Base-by-base conservation (phyloP, 2,888 invertebrate genomes). In the Aethes cnicana region DNA sequence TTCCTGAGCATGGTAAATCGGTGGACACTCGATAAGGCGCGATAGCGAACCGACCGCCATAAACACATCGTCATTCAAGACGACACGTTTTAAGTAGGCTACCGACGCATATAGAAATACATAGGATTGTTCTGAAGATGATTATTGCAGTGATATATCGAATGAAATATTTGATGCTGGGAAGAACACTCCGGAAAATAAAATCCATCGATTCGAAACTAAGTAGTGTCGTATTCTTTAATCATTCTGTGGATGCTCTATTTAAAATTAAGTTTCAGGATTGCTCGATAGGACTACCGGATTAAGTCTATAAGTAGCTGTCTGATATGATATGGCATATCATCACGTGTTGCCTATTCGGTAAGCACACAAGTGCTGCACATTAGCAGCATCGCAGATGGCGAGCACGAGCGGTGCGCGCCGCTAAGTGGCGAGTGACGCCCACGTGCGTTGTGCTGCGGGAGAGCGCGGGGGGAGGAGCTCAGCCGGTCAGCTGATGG, bases 11-110 rank as follows among this genome's bases (percentile, higher is more conserved):
- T 20, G 11, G 12, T 23, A 36, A 36, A 36, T 36, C 21, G n/a
- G 28, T 28, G 28, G 28, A 9, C 14, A 8, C 2, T 35, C 21
- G 47, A 49, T 49, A 49, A 49, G 49, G 35, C 30, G 23, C 48
- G 49, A 49, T 36, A 28, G 28, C 21, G 23, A 11, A 8, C 11
- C 14, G n/a, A 21, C 7, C 14, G 8, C 42, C 35, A 49, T 49
- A 49, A 43, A 36, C 28, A 36, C 42, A 42, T 43, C 43, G 49
- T 43, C 42, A 35, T 49, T 28, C 50, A 36, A 43, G 39, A 47
- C 23, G 39, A n/a, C 37, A 28, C 28, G 23, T 5, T n/a, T 9
- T 3, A 26, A 9, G 12, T 5, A 6, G 18, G 11, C 9, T 18
- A 6, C 11, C 17, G 18, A 35, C 18, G 18, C 18, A 35, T 18